Evolutionary conservation across 2,797 vertebrate genomes (phyloP).

Genomic region (Nyctibius grandis): DNA sequence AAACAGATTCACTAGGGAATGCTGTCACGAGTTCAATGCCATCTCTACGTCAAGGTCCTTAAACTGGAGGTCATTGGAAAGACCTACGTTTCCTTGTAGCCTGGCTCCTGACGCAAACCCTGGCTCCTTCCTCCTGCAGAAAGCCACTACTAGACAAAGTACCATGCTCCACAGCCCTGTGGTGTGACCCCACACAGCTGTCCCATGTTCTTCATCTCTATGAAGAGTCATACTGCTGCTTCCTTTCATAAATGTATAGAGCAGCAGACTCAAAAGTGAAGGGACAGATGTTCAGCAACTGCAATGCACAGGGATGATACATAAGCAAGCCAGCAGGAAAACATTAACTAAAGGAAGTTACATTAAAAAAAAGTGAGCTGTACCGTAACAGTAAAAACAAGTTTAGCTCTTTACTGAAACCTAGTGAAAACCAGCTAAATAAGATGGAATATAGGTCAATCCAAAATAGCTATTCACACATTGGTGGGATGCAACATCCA

Average conservation of each 20-base stretch:
- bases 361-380: background rate
- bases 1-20: background rate
- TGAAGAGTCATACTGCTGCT: background rate
- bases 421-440: background rate
- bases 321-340: background rate
- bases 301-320: background rate
- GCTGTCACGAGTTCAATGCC: background rate
- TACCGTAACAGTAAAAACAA: background rate
- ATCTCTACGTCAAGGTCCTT: background rate
- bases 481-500: background rate
- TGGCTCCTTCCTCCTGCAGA: background rate
- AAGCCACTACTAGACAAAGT: background rate
- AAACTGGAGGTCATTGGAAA: background rate
- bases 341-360: background rate
- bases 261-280: background rate
- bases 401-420: background rate
- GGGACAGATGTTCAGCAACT: background rate
- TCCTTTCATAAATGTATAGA: accelerated
- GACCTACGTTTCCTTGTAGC: background rate
- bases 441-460: background rate
- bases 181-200: background rate
- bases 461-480: background rate
- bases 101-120: background rate
- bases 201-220: background rate
- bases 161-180: background rate